A percentile compares a stretch with the other conserved stretches of the same genome.
Conservation (phyloP, 2,797 vertebrate genomes). For the Esox lucius region DNA sequence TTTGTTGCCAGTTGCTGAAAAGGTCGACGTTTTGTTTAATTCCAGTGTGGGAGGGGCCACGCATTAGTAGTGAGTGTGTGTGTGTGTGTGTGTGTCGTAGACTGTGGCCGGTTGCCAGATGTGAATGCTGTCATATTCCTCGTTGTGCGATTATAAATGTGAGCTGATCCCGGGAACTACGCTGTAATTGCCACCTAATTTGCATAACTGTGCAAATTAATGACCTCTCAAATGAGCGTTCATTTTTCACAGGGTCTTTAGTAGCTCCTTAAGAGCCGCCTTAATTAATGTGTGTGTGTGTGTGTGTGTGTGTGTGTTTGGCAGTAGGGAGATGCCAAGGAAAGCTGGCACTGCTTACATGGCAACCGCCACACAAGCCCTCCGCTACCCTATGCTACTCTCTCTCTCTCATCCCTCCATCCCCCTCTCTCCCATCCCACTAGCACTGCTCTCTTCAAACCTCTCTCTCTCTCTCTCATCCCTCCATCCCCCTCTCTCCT, state of each 20-base stretch:
- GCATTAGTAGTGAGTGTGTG: background rate
- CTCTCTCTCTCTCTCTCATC: background rate
- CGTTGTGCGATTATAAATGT: conserved; percentile 52
- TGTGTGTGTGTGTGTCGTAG: conserved; percentile 17
- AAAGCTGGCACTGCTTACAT: conserved; percentile 30
- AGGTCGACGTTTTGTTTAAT: background rate
- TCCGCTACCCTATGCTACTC: background rate
- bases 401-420: background rate
- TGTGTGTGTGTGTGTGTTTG: conserved; percentile 19
- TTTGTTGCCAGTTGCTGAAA: too few species aligned
- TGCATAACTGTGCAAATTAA: conserved; percentile 72
- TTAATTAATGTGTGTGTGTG: conserved; percentile 56
- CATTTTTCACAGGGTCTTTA: conserved; percentile 67
- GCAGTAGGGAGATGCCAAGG: conserved; percentile 24
- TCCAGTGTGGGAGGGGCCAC: background rate
- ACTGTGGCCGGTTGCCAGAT: conserved; percentile 34
- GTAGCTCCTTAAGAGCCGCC: conserved; percentile 58
- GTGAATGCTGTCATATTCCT: conserved; percentile 33
- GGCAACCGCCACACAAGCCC: conserved; percentile 16
- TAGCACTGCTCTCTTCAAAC: background rate
- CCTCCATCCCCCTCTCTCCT: background rate
- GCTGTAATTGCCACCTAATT: conserved; percentile 67
- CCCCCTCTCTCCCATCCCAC: too few species aligned
- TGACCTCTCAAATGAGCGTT: conserved; percentile 62
- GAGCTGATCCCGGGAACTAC: conserved; percentile 42